phyloP scores from a whole-genome alignment of 1,140 invertebrate genomes.

The Ceratina australensis region DNA sequence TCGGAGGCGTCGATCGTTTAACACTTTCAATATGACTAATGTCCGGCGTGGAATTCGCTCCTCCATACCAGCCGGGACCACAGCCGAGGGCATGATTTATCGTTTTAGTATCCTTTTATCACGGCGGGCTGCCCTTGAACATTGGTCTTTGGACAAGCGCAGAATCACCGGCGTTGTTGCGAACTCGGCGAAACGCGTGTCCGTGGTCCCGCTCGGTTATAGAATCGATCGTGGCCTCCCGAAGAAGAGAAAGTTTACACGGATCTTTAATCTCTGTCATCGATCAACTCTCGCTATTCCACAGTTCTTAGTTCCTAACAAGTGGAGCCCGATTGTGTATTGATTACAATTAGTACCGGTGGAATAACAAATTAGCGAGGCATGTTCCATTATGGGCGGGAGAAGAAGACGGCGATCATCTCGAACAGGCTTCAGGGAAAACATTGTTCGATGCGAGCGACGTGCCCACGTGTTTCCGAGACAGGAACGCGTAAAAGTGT shows the following conservation, averaged over 20 bases:
- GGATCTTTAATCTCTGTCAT: conserved; percentile 27
- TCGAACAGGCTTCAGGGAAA: neutral
- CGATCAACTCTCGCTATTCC: neutral
- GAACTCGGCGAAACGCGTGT: neutral
- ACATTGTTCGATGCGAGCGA: neutral
- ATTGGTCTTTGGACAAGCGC: conserved; percentile 36
- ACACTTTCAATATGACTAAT: conserved; percentile 47
- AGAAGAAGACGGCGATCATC: neutral
- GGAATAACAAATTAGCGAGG: conserved; percentile 12
- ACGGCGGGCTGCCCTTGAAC: conserved; percentile 34
- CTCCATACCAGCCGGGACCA: conserved; percentile 22
- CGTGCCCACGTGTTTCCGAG: conserved; percentile 18
- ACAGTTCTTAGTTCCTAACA: neutral
- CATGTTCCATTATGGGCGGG: too few relatives aligned
- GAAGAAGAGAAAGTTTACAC: neutral
- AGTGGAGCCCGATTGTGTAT: neutral
- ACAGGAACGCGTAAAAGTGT: conserved; percentile 60
- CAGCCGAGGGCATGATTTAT: conserved; percentile 26
- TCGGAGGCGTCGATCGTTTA: conserved; percentile 47
- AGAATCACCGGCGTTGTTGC: conserved; percentile 27
- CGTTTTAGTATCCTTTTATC: conserved; percentile 45
- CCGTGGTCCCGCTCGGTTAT: neutral
- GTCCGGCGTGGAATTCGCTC: conserved; percentile 26
- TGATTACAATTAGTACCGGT: neutral
- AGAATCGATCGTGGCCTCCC: neutral